phyloP scores from a whole-genome alignment of 2,113 vertebrate species.

The Bufo gargarizans region DNA sequence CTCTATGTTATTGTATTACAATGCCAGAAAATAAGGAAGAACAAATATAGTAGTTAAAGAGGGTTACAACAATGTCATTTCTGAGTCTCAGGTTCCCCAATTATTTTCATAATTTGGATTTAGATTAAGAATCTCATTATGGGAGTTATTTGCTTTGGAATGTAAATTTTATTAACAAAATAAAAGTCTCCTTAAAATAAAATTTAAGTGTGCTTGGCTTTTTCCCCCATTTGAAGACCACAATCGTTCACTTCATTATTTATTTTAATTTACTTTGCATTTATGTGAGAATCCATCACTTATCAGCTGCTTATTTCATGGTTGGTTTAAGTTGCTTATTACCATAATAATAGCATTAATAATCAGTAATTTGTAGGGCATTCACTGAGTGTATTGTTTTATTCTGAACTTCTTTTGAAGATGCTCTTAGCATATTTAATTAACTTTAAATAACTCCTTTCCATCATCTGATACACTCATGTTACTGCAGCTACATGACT shows the following conservation, averaged over 20 bases:
- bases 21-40: too few species aligned
- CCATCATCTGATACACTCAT: conserved; percentile 38
- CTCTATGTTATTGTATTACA: too few species aligned
- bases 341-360: conserved; percentile 58
- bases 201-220: neutral
- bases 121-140: neutral
- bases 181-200: neutral
- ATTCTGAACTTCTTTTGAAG: conserved; percentile 21
- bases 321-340: conserved; percentile 49
- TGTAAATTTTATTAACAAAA: neutral
- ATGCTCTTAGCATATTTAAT: conserved; percentile 55
- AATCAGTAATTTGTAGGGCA: conserved; percentile 52
- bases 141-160: neutral
- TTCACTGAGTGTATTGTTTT: conserved; percentile 43
- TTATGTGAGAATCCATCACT: conserved; percentile 16
- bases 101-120: neutral
- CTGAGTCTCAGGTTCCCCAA: neutral
- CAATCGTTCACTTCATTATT: conserved; percentile 23
- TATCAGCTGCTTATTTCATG: conserved; percentile 46
- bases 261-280: conserved; percentile 26
- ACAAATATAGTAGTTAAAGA: too few species aligned
- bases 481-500: conserved; percentile 33
- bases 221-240: neutral
- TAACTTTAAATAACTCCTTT: conserved; percentile 35
- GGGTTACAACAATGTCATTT: too few species aligned